A percentile compares a stretch with the other conserved stretches of the same genome.
Evolutionary conservation across 2,113 vertebrate genomes (phyloP).

Genomic region (Glaucidium brasilianum): DNA sequence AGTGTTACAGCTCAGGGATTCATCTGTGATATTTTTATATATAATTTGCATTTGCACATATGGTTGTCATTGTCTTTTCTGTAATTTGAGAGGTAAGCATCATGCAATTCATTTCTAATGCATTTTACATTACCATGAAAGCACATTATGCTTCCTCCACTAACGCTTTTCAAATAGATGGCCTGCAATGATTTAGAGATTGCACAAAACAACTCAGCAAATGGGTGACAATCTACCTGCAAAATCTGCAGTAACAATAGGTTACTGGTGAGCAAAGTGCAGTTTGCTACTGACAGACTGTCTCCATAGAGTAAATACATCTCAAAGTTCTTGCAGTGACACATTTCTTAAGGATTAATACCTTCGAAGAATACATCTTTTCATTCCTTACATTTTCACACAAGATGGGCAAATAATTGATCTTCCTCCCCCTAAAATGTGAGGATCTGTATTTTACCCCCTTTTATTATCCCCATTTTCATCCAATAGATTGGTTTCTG

Average conservation of each 20-base stretch:
- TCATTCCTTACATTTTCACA: neutral
- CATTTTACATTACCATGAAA: constrained; percentile 69
- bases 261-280: neutral
- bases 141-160: constrained; percentile 52
- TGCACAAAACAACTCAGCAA: neutral
- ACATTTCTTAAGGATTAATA: neutral
- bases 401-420: neutral
- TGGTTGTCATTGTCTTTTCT: constrained; percentile 70
- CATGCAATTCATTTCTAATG: constrained; percentile 68
- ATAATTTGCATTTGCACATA: constrained; percentile 65
- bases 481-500: neutral
- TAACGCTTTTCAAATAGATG: constrained; percentile 30
- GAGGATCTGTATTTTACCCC: neutral
- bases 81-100: constrained; percentile 66
- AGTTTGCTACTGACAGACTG: neutral
- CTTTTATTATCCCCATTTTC: neutral
- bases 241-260: neutral
- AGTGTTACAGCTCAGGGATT: constrained; percentile 71
- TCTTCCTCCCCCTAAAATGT: neutral
- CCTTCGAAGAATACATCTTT: neutral
- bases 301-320: neutral
- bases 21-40: constrained; percentile 60
- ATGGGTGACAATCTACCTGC: constrained; percentile 21
- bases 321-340: neutral
- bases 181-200: constrained; percentile 50